Percentiles rank a stretch among this genome's conserved stretches.
Evolutionary conservation across 2,113 vertebrate species (phyloP).

Genomic region (Natator depressus): DNA sequence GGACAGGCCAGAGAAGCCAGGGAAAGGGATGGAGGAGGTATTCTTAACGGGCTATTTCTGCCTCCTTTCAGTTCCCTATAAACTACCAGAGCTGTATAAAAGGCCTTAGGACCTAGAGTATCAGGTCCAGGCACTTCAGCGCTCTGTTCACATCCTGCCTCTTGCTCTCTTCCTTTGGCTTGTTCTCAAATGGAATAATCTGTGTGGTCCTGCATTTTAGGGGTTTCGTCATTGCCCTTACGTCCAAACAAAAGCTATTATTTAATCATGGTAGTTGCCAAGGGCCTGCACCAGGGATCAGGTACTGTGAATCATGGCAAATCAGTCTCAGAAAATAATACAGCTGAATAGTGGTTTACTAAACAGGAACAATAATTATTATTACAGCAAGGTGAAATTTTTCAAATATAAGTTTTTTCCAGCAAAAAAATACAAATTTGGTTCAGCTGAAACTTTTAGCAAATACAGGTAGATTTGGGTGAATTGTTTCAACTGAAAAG

Average conservation of each 20-base stretch:
- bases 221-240: neutral
- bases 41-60: neutral
- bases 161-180: neutral
- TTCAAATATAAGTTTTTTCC: neutral
- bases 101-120: neutral
- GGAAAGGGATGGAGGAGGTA: neutral
- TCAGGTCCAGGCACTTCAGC: neutral
- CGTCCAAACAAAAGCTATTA: neutral
- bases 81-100: neutral
- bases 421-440: neutral
- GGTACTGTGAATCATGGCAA: fast-evolving
- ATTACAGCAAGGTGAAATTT: neutral
- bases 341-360: neutral
- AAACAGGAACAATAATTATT: neutral
- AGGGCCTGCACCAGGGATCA: fast-evolving
- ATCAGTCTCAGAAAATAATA: neutral
- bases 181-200: neutral
- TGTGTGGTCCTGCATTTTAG: neutral
- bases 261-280: neutral
- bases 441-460: neutral
- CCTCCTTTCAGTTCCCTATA: neutral
- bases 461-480: neutral
- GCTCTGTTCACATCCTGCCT: neutral
- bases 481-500: neutral
- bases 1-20: fast-evolving